phyloP scores from a whole-genome alignment of 2,113 vertebrate genomes.

The Forbesichthys agassizii region DNA sequence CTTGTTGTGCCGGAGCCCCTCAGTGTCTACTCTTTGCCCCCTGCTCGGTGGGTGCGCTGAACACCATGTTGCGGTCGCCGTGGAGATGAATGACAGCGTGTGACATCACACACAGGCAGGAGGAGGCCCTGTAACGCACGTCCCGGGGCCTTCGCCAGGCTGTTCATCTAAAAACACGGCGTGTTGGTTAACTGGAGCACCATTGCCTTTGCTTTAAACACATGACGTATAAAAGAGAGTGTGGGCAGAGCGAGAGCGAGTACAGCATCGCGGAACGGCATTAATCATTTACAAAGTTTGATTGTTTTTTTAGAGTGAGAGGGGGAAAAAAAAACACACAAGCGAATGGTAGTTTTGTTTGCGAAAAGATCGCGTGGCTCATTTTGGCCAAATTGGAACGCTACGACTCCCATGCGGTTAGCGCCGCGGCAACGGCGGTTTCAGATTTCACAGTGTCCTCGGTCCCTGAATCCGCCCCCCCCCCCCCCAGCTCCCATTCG shows the following conservation, averaged over 20 bases:
- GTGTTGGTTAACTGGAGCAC: conserved; percentile 79
- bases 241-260: conserved; percentile 51
- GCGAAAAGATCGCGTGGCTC: conserved; percentile 69
- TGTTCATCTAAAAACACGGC: conserved; percentile 69
- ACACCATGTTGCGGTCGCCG: too few species aligned
- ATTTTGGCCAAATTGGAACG: conserved; percentile 78
- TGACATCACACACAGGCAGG: conserved; percentile 38
- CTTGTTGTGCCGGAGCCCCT: too few species aligned
- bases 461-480: conserved; percentile 61
- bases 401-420: conserved; percentile 72
- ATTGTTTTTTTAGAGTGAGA: conserved; percentile 80
- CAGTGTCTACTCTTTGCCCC: too few species aligned
- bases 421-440: conserved; percentile 57
- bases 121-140: neutral
- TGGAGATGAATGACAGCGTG: neutral
- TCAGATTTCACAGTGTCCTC: conserved; percentile 65
- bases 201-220: conserved; percentile 75
- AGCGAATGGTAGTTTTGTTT: conserved; percentile 70
- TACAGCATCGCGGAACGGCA: conserved; percentile 67
- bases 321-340: conserved; percentile 66
- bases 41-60: too few species aligned
- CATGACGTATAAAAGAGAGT: conserved; percentile 46
- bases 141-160: conserved; percentile 49
- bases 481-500: conserved; percentile 53
- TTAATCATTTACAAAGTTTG: conserved; percentile 80